These are phyloP conservation scores for Leucophenga varia DNA, from an alignment of 1,140 invertebrate genomes.

Conservation along the genomic window DNA sequence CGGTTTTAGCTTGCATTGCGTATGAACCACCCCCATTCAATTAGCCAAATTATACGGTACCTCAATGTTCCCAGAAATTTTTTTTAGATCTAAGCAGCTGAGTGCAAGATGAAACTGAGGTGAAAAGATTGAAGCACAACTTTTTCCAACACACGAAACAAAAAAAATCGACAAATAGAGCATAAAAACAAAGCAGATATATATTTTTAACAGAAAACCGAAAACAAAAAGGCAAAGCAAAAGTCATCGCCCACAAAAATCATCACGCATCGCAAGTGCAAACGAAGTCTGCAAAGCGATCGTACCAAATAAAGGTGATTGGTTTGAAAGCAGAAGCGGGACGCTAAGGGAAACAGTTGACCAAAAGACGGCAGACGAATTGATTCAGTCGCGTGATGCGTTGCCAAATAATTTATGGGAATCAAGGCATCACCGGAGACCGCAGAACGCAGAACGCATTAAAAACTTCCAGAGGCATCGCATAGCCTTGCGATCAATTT, in stretches of 20 bases:
- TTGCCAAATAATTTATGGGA: slow-evolving; percentile 55
- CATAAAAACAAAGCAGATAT: slow-evolving; percentile 45
- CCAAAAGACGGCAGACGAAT: slow-evolving; percentile 42
- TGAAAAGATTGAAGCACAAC: too few species aligned
- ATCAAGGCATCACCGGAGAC: slow-evolving; percentile 31
- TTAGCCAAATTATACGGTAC: slow-evolving; percentile 53
- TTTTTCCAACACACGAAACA: too few species aligned
- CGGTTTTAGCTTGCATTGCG: slow-evolving; percentile 15
- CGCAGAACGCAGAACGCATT: slow-evolving; percentile 24
- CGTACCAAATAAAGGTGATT: too few species aligned
- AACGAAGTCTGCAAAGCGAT: too few species aligned
- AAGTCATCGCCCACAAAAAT: slow-evolving; percentile 54
- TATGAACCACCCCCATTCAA: slow-evolving; percentile 50
- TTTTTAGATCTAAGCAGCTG: too few species aligned
- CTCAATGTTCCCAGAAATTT: slow-evolving; percentile 41
- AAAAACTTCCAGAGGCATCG: too few species aligned
- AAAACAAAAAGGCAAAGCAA: slow-evolving; percentile 32
- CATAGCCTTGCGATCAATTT: slow-evolving; percentile 41
- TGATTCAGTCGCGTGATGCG: slow-evolving; percentile 49
- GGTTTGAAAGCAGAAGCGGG: too few species aligned
- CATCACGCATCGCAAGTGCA: slow-evolving; percentile 26
- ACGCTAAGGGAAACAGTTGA: too few species aligned
- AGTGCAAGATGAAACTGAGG: too few species aligned
- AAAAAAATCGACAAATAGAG: slow-evolving; percentile 39
- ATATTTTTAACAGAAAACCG: neutral